phyloP scores from a whole-genome alignment of 2,888 invertebrate genomes.

The Aphodius granarius region DNA sequence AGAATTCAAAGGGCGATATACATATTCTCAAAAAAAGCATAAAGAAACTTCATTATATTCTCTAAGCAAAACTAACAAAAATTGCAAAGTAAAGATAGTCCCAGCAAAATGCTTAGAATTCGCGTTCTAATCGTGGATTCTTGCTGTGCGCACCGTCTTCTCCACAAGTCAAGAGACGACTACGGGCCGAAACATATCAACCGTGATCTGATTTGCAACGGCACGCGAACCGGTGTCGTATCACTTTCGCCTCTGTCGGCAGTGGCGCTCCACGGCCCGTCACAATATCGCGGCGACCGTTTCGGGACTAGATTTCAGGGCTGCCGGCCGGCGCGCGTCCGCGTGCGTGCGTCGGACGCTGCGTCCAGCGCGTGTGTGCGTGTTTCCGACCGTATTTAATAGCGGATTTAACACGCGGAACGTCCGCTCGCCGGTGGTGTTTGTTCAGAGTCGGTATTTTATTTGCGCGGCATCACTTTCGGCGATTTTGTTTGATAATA shows the following conservation, averaged over 20 bases:
- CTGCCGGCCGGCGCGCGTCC: constrained; percentile 19
- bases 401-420: constrained; percentile 37
- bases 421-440: constrained; percentile 31
- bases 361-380: constrained; percentile 5
- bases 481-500: constrained; percentile 22
- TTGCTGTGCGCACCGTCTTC: no score
- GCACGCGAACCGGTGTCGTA: constrained; percentile 43
- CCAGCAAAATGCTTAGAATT: no score
- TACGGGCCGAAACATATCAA: constrained; percentile 7
- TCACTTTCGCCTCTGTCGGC: constrained; percentile 41
- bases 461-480: constrained; percentile 32
- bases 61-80: no score
- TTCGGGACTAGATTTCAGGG: constrained; percentile 37
- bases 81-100: no score
- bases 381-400: constrained; percentile 40
- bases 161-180: no score
- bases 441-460: constrained; percentile 41
- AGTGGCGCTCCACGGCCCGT: constrained; percentile 38
- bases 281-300: constrained; percentile 38
- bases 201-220: constrained; percentile 41
- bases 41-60: no score
- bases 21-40: no score
- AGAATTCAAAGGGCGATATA: no score
- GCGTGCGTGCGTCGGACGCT: background rate
- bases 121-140: no score